Percentiles rank a stretch among this genome's conserved stretches.
Conservation (phyloP, 2,888 invertebrate genomes). For the Leucozona laternaria region DNA sequence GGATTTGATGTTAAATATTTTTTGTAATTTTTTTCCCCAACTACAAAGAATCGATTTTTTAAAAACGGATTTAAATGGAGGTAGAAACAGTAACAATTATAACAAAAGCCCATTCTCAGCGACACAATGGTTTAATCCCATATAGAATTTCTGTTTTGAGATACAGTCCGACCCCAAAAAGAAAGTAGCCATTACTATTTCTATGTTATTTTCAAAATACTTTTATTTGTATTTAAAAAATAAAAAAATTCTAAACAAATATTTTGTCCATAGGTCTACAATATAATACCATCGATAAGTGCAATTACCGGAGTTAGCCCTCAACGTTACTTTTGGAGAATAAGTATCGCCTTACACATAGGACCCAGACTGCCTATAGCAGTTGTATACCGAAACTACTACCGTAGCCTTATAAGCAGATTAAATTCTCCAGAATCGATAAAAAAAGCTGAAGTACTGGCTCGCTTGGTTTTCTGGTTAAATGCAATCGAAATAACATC, state of each 20-base stretch:
- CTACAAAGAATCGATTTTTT: too few relatives aligned
- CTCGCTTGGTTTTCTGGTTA: conserved; percentile 91
- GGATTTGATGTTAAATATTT: too few relatives aligned
- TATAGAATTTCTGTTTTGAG: too few relatives aligned
- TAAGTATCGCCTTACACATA: conserved; percentile 95
- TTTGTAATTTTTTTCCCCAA: too few relatives aligned
- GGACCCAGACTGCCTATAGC: conserved; percentile 96
- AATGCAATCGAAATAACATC: conserved; percentile 93
- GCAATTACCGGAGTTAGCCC: conserved; percentile 97
- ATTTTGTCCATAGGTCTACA: conserved; percentile 90
- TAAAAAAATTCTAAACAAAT: background rate
- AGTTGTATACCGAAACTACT: conserved; percentile 93
- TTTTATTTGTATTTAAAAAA: background rate
- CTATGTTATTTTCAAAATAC: background rate
- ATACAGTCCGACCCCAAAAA: too few relatives aligned
- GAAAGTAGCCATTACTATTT: too few relatives aligned
- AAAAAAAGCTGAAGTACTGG: conserved; percentile 86
- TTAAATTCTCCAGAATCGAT: conserved; percentile 78
- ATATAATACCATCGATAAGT: conserved; percentile 97
- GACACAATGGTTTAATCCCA: too few relatives aligned
- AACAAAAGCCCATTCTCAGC: too few relatives aligned
- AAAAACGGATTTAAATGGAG: too few relatives aligned
- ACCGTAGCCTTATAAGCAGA: conserved; percentile 85
- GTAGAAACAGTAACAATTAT: too few relatives aligned
- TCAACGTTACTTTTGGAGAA: conserved; percentile 96